Conservation (phyloP, 2,113 vertebrate genomes). For the Colaptes auratus region DNA sequence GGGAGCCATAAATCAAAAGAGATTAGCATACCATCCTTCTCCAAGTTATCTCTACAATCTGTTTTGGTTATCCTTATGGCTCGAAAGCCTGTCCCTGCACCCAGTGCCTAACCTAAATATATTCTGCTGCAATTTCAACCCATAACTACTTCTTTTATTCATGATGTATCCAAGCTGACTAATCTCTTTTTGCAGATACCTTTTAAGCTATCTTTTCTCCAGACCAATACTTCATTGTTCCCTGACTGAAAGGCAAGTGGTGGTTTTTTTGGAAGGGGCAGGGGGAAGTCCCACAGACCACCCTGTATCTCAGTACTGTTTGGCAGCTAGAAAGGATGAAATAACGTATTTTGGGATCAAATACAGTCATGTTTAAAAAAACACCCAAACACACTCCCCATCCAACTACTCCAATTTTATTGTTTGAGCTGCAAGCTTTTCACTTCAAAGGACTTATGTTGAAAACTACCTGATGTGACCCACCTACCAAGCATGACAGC, state of each 20-base stretch:
- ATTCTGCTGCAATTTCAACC: neutral
- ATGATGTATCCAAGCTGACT: neutral
- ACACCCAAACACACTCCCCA: too few relatives aligned
- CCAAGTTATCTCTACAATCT: neutral
- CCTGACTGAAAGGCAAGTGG: neutral
- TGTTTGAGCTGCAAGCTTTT: neutral
- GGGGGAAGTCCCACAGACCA: neutral
- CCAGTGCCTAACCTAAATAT: neutral
- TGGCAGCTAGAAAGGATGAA: neutral
- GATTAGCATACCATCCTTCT: neutral
- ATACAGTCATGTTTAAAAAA: neutral
- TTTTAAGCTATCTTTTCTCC: neutral
- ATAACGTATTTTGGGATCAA: neutral
- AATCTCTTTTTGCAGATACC: neutral
- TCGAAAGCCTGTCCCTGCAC: neutral
- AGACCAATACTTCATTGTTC: neutral
- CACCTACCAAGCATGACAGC: constrained; percentile 7
- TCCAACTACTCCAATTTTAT: neutral
- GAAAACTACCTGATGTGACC: neutral
- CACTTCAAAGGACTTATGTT: neutral
- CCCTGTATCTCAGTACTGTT: neutral
- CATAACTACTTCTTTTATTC: neutral
- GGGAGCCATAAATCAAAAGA: constrained; percentile 7
- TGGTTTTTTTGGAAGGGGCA: neutral
- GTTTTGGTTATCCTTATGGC: neutral